Evolutionary conservation across 2,113 vertebrate species (phyloP), one percentile per base, ranked within the genome.

Genomic region (Caranx ignobilis): DNA sequence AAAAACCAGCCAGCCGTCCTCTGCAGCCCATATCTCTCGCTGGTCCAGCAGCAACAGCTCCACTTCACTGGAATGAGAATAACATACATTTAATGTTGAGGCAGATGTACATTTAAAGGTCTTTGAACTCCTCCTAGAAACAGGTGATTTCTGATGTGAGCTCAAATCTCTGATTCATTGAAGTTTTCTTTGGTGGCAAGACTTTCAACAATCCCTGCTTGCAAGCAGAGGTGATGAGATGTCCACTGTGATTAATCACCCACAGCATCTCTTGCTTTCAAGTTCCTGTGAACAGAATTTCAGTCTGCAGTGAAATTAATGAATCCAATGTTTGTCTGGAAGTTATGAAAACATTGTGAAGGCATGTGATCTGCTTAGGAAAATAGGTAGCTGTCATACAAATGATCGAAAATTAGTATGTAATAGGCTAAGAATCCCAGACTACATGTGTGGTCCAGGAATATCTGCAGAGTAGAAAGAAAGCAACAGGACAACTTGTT

Each of bases 1-100:
- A 59, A 99, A 99, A 54, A 97, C 95, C 88, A 99, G 93, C 98
- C 98, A 99, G 61, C 98, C 97, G 64, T 99, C 96, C 88, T 99
- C 97, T 0, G 95, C 95, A 1, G 96, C 96, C 98, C 97, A 98
- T 87, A 99, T 94, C 0, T 96, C 96, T 34, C 96, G 92, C 26
- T 96, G 96, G 85, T 98, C 97, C 0, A 99, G 94, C 84, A 97
- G 95, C 88, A 97, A 94, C 83, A 98, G 91, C 83, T 97, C 96
- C 0, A 95, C 95, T 60, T 97, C 96, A 90, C 97, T 99, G 93
- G 4, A 85, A 84, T 39, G 52, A 45, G 26, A 77, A 70, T 31
- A 50, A 47, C 5, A 26, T 19, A 31, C 47, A 1, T 55, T 41
- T 35, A 16, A n/a, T 65, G 31, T 48, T 4, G 68, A 50, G 11